These are phyloP conservation scores for Echinarachnius parma DNA, from an alignment of 53 echinoderm and acorn worm genomes.

Conservation along the genomic window DNA sequence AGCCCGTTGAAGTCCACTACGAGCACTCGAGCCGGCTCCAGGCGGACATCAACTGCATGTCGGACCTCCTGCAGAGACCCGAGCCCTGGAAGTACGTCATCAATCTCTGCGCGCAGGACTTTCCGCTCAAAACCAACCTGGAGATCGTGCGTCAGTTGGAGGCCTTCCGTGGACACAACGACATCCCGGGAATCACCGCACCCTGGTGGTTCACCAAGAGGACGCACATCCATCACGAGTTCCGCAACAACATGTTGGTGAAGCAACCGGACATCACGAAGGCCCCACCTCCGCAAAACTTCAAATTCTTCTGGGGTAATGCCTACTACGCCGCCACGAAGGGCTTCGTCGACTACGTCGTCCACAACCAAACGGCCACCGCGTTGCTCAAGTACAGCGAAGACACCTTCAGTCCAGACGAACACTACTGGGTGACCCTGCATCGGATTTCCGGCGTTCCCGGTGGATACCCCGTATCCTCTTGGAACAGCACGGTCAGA, in stretches of 20 bases:
- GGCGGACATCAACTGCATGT: conserved; percentile 55
- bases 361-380: conserved; percentile 35
- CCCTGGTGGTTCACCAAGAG: conserved; percentile 39
- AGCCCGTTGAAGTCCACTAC: conserved; percentile 29
- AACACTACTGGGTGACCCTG: conserved; percentile 56
- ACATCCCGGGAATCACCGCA: conserved; percentile 58
- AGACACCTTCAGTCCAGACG: conserved; percentile 55
- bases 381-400: conserved; percentile 27
- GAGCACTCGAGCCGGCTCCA: conserved; percentile 18
- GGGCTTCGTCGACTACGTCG: conserved; percentile 22
- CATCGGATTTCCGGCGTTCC: conserved; percentile 44
- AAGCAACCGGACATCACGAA: conserved; percentile 11
- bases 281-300: conserved; percentile 49
- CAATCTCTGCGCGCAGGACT: conserved; percentile 52
- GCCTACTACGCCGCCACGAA: conserved; percentile 36
- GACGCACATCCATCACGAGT: conserved; percentile 33
- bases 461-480: conserved; percentile 30
- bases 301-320: conserved; percentile 56
- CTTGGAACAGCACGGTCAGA: conserved; percentile 27
- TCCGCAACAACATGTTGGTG: conserved; percentile 17
- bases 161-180: conserved; percentile 34
- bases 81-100: conserved; percentile 47
- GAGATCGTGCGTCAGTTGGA: conserved; percentile 44
- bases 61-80: conserved; percentile 20
- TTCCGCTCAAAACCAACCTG: conserved; percentile 49